Evolutionary conservation across 2,888 invertebrate genomes (phyloP).

Genomic region (Nomada fabriciana): DNA sequence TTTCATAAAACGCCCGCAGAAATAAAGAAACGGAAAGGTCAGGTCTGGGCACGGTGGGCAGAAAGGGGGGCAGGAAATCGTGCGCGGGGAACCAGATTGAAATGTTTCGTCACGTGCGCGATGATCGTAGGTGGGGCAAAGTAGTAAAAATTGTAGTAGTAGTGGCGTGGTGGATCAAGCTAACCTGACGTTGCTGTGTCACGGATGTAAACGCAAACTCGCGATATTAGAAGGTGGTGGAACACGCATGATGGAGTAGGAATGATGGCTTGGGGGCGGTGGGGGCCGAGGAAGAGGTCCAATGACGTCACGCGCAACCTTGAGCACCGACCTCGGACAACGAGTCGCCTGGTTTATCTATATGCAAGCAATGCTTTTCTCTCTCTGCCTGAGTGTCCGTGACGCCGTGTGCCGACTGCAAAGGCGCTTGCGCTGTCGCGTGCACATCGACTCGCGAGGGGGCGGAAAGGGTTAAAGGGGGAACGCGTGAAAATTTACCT

Average conservation of each 20-base stretch:
- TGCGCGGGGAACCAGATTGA: neutral
- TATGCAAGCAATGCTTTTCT: conserved; percentile 64
- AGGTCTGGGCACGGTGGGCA: too few relatives aligned
- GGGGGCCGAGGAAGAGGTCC: conserved; percentile 68
- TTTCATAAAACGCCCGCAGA: too few relatives aligned
- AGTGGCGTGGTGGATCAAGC: conserved; percentile 47
- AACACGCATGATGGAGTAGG: conserved; percentile 43
- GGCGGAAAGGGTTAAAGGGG: neutral
- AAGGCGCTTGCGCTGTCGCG: conserved; percentile 49
- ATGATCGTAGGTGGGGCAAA: too few relatives aligned
- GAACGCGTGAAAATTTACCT: conserved; percentile 52
- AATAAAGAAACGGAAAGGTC: neutral
- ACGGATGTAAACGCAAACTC: conserved; percentile 64
- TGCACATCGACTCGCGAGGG: conserved; percentile 2
- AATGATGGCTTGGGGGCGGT: conserved; percentile 16
- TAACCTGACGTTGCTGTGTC: conserved; percentile 33
- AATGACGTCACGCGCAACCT: conserved; percentile 82
- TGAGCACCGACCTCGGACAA: conserved; percentile 83
- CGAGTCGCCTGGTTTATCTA: conserved; percentile 74
- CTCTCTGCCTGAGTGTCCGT: conserved; percentile 35
- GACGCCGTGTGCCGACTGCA: conserved; percentile 42
- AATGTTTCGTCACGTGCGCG: too few relatives aligned
- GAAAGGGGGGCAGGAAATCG: neutral
- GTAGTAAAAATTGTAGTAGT: neutral
- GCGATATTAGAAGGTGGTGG: conserved; percentile 67